Conservation (phyloP, 2,888 invertebrate species). For the Ormyrus rosae region DNA sequence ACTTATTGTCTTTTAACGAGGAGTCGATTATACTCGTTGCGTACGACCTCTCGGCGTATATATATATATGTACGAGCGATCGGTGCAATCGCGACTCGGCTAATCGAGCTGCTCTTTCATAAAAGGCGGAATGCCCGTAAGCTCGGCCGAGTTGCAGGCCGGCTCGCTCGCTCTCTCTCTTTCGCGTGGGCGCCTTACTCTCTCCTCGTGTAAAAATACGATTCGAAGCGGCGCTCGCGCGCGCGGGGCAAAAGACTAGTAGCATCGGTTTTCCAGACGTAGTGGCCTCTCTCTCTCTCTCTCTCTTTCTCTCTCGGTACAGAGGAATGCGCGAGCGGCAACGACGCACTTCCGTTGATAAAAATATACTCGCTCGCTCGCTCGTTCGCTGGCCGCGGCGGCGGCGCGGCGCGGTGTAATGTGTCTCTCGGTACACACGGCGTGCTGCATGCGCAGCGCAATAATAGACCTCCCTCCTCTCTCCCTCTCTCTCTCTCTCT, state of each 20-base stretch:
- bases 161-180: not conserved
- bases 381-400: not conserved
- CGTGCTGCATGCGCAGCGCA: conserved; percentile 32
- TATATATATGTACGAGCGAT: not conserved
- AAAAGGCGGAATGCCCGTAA: too few species aligned
- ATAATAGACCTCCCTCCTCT: conserved; percentile 36
- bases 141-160: too few species aligned
- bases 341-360: conserved; percentile 76
- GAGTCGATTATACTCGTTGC: too few species aligned
- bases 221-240: conserved; percentile 6
- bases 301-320: conserved; percentile 43
- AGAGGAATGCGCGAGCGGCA: conserved; percentile 70
- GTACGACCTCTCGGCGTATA: too few species aligned
- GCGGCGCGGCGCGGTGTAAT: conserved; percentile 61
- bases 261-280: conserved; percentile 65
- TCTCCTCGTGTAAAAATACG: conserved; percentile 49
- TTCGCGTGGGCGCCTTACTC: not conserved
- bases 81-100: conserved; percentile 1
- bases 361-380: conserved; percentile 68
- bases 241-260: not conserved
- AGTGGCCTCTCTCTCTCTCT: too few species aligned
- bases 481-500: not conserved
- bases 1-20: too few species aligned
- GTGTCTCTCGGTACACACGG: conserved; percentile 65
- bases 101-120: not conserved